phyloP scores from a whole-genome alignment of 2,888 invertebrate genomes.

The Julus scanicus region DNA sequence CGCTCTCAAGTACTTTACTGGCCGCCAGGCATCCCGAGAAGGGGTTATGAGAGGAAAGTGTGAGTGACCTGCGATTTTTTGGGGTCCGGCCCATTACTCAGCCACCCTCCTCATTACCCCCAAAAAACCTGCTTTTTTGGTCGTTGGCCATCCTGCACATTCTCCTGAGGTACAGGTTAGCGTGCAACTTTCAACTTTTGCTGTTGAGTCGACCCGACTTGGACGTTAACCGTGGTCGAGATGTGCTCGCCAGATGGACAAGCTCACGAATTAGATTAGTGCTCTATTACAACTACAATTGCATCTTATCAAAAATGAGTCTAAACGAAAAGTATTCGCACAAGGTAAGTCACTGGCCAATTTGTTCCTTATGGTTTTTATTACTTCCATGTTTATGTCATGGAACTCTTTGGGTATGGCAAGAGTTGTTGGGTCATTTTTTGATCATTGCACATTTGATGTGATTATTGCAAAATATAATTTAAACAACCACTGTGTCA shows the following conservation, averaged over 20 bases:
- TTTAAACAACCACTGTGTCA: too few relatives aligned
- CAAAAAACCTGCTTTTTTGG: conserved; percentile 12
- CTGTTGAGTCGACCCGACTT: background rate
- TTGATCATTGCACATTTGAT: too few relatives aligned
- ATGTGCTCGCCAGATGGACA: background rate
- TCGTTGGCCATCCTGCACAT: conserved; percentile 20
- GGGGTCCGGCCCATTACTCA: background rate
- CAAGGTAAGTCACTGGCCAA: conserved; percentile 49
- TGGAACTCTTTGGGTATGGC: background rate
- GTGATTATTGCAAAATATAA: too few relatives aligned
- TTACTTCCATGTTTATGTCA: too few relatives aligned
- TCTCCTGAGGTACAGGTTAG: background rate
- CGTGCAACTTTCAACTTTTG: background rate
- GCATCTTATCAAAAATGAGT: conserved; percentile 14
- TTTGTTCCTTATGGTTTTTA: background rate
- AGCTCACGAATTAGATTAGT: background rate
- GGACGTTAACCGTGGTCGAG: background rate
- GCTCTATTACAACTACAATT: background rate
- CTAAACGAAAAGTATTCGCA: conserved; percentile 43
- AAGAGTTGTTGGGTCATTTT: too few relatives aligned
- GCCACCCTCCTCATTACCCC: background rate
- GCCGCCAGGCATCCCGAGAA: conserved; percentile 20
- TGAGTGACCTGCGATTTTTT: conserved; percentile 31
- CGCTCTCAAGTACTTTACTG: conserved; percentile 26
- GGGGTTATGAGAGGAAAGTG: conserved; percentile 14